phyloP scores from a whole-genome alignment of 2,888 invertebrate genomes.

The Kryphioiulus occultus region DNA sequence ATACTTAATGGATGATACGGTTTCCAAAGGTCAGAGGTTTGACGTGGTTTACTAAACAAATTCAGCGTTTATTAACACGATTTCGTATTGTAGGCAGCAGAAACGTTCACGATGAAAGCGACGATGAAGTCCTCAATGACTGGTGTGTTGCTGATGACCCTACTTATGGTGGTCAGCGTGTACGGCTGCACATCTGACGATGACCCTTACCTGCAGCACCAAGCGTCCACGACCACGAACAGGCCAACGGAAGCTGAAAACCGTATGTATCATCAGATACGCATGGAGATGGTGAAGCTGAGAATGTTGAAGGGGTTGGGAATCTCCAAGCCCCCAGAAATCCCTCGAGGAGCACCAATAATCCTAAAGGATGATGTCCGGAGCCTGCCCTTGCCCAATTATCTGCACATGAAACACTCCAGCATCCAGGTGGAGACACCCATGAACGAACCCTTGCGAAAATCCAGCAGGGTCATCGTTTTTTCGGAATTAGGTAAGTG shows the following conservation, averaged over 20 bases:
- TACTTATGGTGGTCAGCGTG: neutral
- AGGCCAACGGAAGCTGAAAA: neutral
- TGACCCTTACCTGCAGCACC: neutral
- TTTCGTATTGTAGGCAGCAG: neutral
- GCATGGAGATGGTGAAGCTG: neutral
- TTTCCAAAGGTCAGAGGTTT: neutral
- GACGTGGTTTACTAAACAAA: neutral
- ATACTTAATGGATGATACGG: neutral
- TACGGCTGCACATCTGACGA: neutral
- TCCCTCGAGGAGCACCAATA: neutral
- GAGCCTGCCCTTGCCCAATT: neutral
- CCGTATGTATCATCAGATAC: neutral
- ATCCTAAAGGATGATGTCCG: neutral
- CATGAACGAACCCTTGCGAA: neutral
- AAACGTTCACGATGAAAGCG: neutral
- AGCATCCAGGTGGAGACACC: neutral
- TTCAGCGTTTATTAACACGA: neutral
- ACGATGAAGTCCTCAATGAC: neutral
- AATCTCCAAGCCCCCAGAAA: neutral
- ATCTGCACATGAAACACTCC: neutral
- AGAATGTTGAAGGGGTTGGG: conserved; percentile 24
- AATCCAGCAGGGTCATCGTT: conserved; percentile 39
- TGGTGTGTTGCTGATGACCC: neutral
- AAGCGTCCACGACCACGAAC: neutral
- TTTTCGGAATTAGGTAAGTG: conserved; percentile 39